These are phyloP conservation scores for Pteromalus puparum DNA, from an alignment of 1,140 invertebrate genomes.

Conservation along the genomic window DNA sequence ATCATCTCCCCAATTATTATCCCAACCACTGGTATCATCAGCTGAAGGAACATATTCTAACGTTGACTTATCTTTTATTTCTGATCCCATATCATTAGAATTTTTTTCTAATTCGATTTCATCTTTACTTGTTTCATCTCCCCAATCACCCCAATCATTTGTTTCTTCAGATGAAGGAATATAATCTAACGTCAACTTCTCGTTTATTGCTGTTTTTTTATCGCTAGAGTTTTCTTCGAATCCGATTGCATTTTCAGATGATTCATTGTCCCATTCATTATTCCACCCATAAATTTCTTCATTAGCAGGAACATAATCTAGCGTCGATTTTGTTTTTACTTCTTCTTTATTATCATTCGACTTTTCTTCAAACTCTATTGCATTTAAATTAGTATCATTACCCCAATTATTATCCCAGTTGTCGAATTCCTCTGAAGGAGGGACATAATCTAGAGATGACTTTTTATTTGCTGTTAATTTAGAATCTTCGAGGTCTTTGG, in stretches of 20 bases:
- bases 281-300: conserved; percentile 44
- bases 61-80: background rate
- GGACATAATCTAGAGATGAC: background rate
- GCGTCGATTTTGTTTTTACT: background rate
- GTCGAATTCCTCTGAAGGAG: background rate
- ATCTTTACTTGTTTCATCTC: conserved; percentile 23
- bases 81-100: background rate
- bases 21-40: background rate
- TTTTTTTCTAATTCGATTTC: conserved; percentile 13
- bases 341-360: background rate
- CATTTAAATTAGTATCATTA: conserved; percentile 14
- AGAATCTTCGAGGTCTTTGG: no score
- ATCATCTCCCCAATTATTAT: conserved; percentile 30
- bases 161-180: background rate
- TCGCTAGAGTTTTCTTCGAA: background rate
- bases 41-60: background rate
- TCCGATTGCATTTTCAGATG: background rate
- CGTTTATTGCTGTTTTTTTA: conserved; percentile 14
- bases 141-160: conserved; percentile 2
- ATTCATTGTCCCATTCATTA: conserved; percentile 31
- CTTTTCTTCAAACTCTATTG: conserved; percentile 10
- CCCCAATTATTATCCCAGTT: conserved; percentile 20
- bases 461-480: conserved; percentile 15
- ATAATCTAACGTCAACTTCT: background rate
- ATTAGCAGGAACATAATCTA: background rate